Percentiles rank a stretch among this genome's conserved stretches.
These are phyloP conservation scores for Callipepla squamata DNA, from an alignment of 2,113 vertebrate species.

Conservation along the genomic window DNA sequence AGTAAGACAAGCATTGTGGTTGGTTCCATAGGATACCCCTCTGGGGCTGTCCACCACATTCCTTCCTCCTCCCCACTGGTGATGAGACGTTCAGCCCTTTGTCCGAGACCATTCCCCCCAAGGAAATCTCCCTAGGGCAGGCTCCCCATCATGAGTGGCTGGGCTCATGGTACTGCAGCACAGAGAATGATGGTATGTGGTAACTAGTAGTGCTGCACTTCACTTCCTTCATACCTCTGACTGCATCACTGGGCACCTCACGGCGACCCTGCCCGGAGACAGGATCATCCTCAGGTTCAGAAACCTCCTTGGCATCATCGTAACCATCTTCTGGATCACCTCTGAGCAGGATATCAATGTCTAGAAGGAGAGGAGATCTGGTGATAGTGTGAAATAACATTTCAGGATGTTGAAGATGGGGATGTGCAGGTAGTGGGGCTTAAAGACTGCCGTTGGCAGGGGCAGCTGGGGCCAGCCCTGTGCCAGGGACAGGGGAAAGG, in stretches of 20 bases:
- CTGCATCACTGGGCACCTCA: background rate
- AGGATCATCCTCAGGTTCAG: background rate
- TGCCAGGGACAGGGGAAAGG: background rate
- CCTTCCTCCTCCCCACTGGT: background rate
- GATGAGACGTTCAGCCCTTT: too few relatives aligned
- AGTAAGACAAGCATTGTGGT: background rate
- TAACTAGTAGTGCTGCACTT: background rate
- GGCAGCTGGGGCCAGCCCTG: background rate
- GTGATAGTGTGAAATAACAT: background rate
- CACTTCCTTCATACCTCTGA: background rate
- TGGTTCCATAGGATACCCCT: background rate
- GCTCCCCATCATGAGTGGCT: background rate
- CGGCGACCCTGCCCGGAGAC: background rate
- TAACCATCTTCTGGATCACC: background rate
- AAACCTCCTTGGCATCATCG: background rate
- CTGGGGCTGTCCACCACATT: background rate
- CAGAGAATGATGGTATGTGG: background rate
- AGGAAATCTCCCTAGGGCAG: background rate
- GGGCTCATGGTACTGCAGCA: background rate
- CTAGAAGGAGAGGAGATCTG: background rate
- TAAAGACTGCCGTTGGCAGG: background rate
- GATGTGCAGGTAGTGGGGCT: background rate
- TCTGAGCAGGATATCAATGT: background rate
- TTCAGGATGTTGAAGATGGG: background rate
- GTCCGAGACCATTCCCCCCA: background rate